These are phyloP conservation scores for Gadopsis bispinosus DNA, from an alignment of 2,797 vertebrate species.

Conservation along the genomic window DNA sequence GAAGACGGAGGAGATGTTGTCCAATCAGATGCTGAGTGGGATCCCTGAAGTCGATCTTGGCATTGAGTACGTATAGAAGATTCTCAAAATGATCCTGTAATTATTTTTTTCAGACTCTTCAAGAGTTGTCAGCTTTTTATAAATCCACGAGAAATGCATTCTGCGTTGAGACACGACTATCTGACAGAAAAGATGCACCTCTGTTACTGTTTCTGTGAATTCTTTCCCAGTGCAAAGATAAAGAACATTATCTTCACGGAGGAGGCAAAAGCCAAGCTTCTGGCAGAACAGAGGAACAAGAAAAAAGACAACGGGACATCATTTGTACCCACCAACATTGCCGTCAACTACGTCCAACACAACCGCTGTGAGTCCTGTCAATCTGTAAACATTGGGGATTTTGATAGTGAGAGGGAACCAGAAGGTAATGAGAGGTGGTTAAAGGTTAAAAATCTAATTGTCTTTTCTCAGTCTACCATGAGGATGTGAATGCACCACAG, in stretches of 20 bases:
- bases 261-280: conserved; percentile 95
- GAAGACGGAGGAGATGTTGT: conserved; percentile 99
- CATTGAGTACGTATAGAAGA: conserved; percentile 89
- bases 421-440: not conserved
- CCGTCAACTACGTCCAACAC: conserved; percentile 98
- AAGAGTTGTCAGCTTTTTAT: not conserved
- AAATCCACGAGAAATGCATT: not conserved
- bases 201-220: conserved; percentile 16
- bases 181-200: not conserved
- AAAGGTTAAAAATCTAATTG: conserved; percentile 9
- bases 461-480: conserved; percentile 90
- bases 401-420: not conserved
- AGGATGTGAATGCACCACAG: conserved; percentile 93
- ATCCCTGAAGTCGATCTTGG: conserved; percentile 98
- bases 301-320: conserved; percentile 97
- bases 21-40: conserved; percentile 99
- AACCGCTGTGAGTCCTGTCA: conserved; percentile 92
- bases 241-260: conserved; percentile 98
- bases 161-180: not conserved
- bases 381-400: not conserved
- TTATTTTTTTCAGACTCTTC: not conserved
- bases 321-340: conserved; percentile 98
- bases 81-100: not conserved
- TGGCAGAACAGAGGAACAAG: conserved; percentile 97
- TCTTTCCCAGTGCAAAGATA: conserved; percentile 91